phyloP scores from a whole-genome alignment of 2,888 invertebrate species.

The Hirtodrosophila histrioides region DNA sequence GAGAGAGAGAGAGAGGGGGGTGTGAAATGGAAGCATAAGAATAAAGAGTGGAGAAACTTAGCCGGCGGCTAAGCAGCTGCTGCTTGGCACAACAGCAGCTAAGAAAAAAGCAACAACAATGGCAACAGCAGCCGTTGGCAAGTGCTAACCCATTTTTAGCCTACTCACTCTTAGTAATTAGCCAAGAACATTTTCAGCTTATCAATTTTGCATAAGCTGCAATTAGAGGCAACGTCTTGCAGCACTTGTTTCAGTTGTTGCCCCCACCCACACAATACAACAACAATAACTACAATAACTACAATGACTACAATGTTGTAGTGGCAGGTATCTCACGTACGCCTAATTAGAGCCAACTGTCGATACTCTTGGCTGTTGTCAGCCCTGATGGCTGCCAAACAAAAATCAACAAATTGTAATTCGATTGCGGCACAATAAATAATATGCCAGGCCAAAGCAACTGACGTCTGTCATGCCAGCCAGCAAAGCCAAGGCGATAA shows the following conservation, averaged over 20 bases:
- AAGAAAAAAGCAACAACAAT: constrained; percentile 10
- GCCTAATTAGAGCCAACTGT: constrained; percentile 59
- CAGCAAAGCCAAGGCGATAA: constrained; percentile 33
- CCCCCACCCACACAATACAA: too few relatives aligned
- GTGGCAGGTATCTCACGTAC: constrained; percentile 45
- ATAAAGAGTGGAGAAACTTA: constrained; percentile 42
- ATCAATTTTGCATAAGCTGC: constrained; percentile 65
- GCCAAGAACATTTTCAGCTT: constrained; percentile 70
- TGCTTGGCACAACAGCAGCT: constrained; percentile 35
- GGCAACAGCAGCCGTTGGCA: constrained; percentile 49
- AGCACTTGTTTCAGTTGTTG: constrained; percentile 17
- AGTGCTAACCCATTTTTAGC: constrained; percentile 72
- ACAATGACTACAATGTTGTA: constrained; percentile 1
- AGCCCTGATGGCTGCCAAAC: constrained; percentile 23
- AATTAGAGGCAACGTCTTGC: constrained; percentile 57
- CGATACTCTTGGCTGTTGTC: constrained; percentile 30
- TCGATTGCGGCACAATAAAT: constrained; percentile 72
- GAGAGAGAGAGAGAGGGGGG: constrained; percentile 5
- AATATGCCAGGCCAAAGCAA: constrained; percentile 57
- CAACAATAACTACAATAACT: too few relatives aligned
- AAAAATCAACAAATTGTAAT: constrained; percentile 70
- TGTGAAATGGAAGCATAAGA: constrained; percentile 4
- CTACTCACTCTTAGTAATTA: constrained; percentile 69
- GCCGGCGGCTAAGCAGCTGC: constrained; percentile 64
- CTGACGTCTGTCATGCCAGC: constrained; percentile 58